Base-by-base conservation (phyloP, 2,888 invertebrate species). In the Ophion costatus region DNA sequence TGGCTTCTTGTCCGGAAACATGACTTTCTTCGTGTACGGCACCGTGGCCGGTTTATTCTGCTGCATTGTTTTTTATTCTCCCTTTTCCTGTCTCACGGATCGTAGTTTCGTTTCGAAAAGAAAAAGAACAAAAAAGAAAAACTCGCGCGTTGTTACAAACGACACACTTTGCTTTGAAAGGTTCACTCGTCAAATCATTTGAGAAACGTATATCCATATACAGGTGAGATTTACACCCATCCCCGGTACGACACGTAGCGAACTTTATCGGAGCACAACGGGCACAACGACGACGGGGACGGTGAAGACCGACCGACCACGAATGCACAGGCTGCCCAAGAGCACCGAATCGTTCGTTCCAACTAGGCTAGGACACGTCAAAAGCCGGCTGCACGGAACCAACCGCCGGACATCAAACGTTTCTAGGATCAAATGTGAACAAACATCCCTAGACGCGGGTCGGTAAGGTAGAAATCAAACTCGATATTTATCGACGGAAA, bases 1-100 rank as follows among this genome's bases (percentile, higher is more conserved):
- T 33, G 91, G 82, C 84, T 92, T 93, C 89, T 93, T 93, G 82
- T 93, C 92, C 74, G 91, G 90, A 80, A 92, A 91, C 89, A 92
- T 90, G 80, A 92, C 87, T 89, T 93, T 92, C 87, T 91, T 92
- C 80, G 90, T 83, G 85, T 89, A 89, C 85, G 91, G 87, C 87
- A 89, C 75, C 20, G 77, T 63, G 57, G 83, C 63, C 83, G 84
- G 38, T 80, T 87, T 88, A 24, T 63, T 79, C 79, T 85, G 87
- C 86, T 84, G 86, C 86, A 86, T 87, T 56, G 80, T 83, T 84
- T 59, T 42, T 63, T 45, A 14, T 10, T 57, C 22, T 69, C 42
- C 33, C 29, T 42, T 51, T 67, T 56, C 70, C 45, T 63, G 5
- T 7, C 9, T 66, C 24, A n/a, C 29, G 42, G 29, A 29, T 59